Evolutionary conservation across 2,888 invertebrate species (phyloP), one percentile per base, ranked within the genome.

Genomic region (Epicampocera succincta): DNA sequence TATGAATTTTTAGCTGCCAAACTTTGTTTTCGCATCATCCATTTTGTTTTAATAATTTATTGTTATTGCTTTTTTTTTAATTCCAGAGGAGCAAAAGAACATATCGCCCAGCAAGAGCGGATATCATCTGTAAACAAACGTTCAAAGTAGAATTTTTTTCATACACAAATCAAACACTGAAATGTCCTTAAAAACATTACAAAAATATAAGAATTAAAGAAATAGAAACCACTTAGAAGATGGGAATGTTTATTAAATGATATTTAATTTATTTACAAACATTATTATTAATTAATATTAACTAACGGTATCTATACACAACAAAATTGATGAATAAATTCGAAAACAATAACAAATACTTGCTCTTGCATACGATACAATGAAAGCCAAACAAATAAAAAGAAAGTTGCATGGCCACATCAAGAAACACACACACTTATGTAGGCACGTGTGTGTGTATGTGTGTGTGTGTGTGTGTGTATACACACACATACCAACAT

Each of bases 11-110:
- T n/a, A n/a, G n/a, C n/a, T n/a, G n/a, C n/a, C n/a, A n/a, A n/a
- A n/a, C n/a, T n/a, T n/a, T n/a, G n/a, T n/a, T n/a, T n/a, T n/a
- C n/a, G n/a, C n/a, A n/a, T n/a, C n/a, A n/a, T n/a, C n/a, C n/a
- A n/a, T n/a, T n/a, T n/a, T n/a, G n/a, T n/a, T n/a, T n/a, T n/a
- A n/a, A 25, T 25, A 25, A 40, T 38, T 50, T 38, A 19, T n/a
- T n/a, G n/a, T n/a, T n/a, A n/a, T n/a, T n/a, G n/a, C n/a, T n/a
- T n/a, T n/a, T n/a, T 13, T 1, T 65, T 38, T 33, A 56, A 17
- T 38, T 84, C 40, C 60, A 85, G 85, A 58, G 85, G 84, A 61
- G 84, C 84, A 60, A 84, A 84, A 40, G 85, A 85, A 81, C 84
- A 85, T 78, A 81, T 84, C 68, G 83, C 84, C 68, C 84, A 84